Evolutionary conservation across 2,113 vertebrate genomes (phyloP), one percentile per base, ranked within the genome.

Genomic region (Proteles cristata): DNA sequence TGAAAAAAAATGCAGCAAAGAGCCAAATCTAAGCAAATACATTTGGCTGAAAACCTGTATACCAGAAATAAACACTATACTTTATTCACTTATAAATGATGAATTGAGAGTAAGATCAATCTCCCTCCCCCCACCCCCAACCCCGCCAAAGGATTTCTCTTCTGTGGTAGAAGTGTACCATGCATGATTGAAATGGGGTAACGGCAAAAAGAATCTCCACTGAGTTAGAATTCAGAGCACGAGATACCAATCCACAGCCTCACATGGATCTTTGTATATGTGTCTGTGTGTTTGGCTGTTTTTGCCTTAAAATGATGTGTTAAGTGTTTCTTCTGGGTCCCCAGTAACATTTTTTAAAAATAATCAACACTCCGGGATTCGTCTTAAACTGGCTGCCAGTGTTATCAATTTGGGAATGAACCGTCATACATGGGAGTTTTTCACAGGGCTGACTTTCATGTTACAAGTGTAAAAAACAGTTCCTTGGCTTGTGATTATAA

Each of bases 21-120:
- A 89, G 69, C 96, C 93, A 98, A 98, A 98, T 82, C 82, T 58
- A 89, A 92, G 35, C 97, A 87, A 95, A 93, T 90, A 84, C 53
- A 96, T 45, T 97, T 73, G 88, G 50, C 82, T 88, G 28, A 66
- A 61, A 95, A 96, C 48, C 50, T 96, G 77, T 90, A 92, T 74
- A 96, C 10, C 53, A 83, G 90, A 79, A 98, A 97, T 97, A 98
- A 98, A 98, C 90, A 97, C 92, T 97, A 97, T 80, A 95, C 15
- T 98, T 89, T 93, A 96, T 95, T 97, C 53, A 97, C 93, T 89
- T 93, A 98, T 92, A 98, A 97, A 98, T 97, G 96, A 45, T 86
- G 89, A 97, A 82, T 97, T 94, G 93, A 93, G 61, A 96, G 89
- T 91, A 94, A 90, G 33, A 65, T 73, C 31, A 68, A 8, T n/a